A percentile compares a stretch with the other conserved stretches of the same genome.
Evolutionary conservation across 2,113 vertebrate genomes (phyloP).

Genomic region (Heterochromis multidens): DNA sequence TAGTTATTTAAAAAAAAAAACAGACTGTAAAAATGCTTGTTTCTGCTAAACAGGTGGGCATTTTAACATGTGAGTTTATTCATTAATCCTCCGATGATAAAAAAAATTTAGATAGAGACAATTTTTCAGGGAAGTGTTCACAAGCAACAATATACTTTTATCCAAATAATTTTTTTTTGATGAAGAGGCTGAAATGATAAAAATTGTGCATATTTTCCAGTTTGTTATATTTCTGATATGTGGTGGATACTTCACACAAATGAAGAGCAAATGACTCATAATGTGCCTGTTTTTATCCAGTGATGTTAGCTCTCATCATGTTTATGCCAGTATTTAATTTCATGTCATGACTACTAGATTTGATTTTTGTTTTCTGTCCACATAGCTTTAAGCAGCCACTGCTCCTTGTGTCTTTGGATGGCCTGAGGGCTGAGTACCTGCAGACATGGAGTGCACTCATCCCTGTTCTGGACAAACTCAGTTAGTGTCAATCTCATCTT

Average conservation of each 20-base stretch:
- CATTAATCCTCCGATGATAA: no score
- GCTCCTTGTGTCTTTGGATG: conserved; percentile 74
- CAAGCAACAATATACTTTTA: no score
- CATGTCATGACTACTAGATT: background rate
- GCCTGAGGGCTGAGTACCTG: conserved; percentile 72
- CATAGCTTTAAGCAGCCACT: conserved; percentile 67
- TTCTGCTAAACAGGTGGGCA: no score
- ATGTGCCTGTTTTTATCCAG: background rate
- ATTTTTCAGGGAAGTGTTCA: no score
- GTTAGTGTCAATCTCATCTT: background rate
- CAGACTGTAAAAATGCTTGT: no score
- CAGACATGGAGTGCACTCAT: conserved; percentile 56
- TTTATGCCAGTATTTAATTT: background rate
- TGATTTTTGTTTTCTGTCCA: background rate
- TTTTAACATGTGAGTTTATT: no score
- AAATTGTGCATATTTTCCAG: background rate
- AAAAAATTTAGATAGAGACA: no score
- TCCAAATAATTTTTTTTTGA: no score
- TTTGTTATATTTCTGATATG: background rate
- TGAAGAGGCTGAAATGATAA: background rate
- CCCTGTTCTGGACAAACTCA: conserved; percentile 71
- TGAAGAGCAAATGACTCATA: no score
- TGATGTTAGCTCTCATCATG: background rate
- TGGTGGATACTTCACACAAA: background rate
- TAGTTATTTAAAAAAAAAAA: no score